Evolutionary conservation across 1,140 invertebrate species (phyloP).

Genomic region (Acromyrmex echinatior): DNA sequence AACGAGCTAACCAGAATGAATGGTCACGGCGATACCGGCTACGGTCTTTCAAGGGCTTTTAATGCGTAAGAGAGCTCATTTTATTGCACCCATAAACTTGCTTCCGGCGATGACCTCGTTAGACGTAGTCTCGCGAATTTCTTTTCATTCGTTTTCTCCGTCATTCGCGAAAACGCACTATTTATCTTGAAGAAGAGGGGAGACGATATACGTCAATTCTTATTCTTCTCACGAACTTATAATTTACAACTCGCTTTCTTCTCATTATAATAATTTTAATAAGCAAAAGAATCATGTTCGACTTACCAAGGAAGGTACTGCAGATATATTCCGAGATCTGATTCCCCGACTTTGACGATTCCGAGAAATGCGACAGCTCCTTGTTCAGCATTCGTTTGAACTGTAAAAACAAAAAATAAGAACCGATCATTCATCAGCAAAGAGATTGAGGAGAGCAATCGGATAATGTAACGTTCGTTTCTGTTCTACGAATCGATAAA

Average conservation of each 20-base stretch:
- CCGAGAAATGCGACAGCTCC: conserved; percentile 99
- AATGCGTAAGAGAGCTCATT: conserved; percentile 68
- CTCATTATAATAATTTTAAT: neutral
- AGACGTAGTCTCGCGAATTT: conserved; percentile 16
- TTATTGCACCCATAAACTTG: conserved; percentile 66
- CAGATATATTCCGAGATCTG: conserved; percentile 99
- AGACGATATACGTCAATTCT: neutral
- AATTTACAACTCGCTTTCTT: conserved; percentile 2
- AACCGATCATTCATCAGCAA: neutral
- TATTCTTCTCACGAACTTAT: neutral
- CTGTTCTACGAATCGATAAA: neutral
- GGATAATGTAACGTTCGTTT: no score
- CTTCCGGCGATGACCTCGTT: conserved; percentile 64
- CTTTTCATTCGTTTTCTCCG: conserved; percentile 6
- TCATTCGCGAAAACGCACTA: neutral
- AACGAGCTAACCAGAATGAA: conserved; percentile 55
- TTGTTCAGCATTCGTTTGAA: conserved; percentile 99
- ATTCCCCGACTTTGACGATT: conserved; percentile 99
- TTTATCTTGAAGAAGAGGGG: neutral
- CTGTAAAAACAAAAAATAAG: conserved; percentile 88
- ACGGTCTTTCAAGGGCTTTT: conserved; percentile 67
- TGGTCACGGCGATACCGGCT: conserved; percentile 39
- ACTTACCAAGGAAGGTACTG: conserved; percentile 98
- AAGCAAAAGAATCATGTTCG: neutral
- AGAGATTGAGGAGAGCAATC: neutral